Evolutionary conservation across 2,797 vertebrate genomes (phyloP).

Genomic region (Stomatorhinus walkeri): DNA sequence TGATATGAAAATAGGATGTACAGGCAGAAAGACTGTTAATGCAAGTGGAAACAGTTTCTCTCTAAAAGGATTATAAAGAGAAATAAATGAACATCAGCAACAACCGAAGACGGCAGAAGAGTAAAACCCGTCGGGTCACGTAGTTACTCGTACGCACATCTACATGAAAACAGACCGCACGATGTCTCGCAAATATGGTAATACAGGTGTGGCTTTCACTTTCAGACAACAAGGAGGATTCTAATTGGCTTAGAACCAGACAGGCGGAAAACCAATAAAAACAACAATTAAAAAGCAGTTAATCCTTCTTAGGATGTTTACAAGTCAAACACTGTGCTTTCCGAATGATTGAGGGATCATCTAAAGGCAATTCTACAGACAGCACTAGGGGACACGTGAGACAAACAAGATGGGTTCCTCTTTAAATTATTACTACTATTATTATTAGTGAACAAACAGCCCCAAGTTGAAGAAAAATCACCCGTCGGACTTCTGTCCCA

Average conservation of each 20-base stretch:
- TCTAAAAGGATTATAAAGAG: not conserved
- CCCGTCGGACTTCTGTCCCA: not conserved
- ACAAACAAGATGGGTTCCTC: not conserved
- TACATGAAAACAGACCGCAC: not conserved
- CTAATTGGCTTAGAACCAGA: constrained; percentile 42
- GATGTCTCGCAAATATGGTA: not conserved
- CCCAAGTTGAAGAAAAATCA: not conserved
- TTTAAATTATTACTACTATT: not conserved
- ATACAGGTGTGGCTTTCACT: constrained; percentile 25
- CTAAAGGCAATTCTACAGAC: not conserved
- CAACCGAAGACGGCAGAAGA: not conserved
- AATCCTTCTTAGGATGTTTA: constrained; percentile 37
- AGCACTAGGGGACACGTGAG: not conserved
- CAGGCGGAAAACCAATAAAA: constrained; percentile 19
- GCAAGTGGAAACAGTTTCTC: not conserved
- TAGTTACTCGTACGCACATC: not conserved
- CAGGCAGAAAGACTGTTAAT: not conserved
- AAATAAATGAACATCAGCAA: not conserved
- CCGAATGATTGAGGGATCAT: not conserved
- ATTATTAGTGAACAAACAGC: not conserved
- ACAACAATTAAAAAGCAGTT: constrained; percentile 31
- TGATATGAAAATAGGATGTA: not conserved
- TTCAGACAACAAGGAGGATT: constrained; percentile 22
- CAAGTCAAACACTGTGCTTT: constrained; percentile 18
- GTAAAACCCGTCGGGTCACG: not conserved